Evolutionary conservation across 2,797 vertebrate genomes (phyloP).

Genomic region (Gouania willdenowi): DNA sequence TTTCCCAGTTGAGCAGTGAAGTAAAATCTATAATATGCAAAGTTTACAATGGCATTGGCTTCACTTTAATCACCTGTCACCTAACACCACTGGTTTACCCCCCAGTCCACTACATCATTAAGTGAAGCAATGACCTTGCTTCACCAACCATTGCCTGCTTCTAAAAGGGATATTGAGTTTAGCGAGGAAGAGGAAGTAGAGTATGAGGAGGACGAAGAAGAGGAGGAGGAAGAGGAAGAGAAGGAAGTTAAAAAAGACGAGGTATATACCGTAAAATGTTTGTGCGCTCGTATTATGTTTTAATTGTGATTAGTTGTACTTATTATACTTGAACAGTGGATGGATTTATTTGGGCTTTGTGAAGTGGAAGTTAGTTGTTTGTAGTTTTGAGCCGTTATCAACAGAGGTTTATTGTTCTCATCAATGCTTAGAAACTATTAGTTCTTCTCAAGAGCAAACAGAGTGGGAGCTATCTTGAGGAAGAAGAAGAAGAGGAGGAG

Average conservation of each 20-base stretch:
- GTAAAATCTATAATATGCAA: slow-evolving; percentile 12
- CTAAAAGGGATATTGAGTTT: slow-evolving; percentile 42
- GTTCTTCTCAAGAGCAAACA: slow-evolving; percentile 31
- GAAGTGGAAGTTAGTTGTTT: not conserved
- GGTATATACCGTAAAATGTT: slow-evolving; percentile 50
- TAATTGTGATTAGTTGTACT: not conserved
- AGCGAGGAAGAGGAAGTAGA: slow-evolving; percentile 58
- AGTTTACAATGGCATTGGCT: slow-evolving; percentile 8
- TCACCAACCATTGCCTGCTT: slow-evolving; percentile 39
- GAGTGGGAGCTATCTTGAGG: slow-evolving; percentile 45
- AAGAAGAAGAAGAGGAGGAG: slow-evolving; percentile 10
- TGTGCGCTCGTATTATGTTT: slow-evolving; percentile 24
- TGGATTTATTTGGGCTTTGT: no score
- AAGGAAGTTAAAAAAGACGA: slow-evolving; percentile 54
- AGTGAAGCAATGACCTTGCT: slow-evolving; percentile 42
- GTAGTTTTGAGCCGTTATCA: not conserved
- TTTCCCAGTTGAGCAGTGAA: not conserved
- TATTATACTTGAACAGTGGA: no score
- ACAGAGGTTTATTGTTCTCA: slow-evolving; percentile 14
- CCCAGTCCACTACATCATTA: slow-evolving; percentile 62
- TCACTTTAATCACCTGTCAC: slow-evolving; percentile 35
- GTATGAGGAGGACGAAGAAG: slow-evolving; percentile 56
- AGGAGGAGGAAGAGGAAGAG: slow-evolving; percentile 44
- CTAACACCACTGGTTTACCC: slow-evolving; percentile 47
- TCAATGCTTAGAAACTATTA: slow-evolving; percentile 49